Base-by-base conservation (phyloP, 2,888 invertebrate genomes). In the Lumbricus terrestris region DNA sequence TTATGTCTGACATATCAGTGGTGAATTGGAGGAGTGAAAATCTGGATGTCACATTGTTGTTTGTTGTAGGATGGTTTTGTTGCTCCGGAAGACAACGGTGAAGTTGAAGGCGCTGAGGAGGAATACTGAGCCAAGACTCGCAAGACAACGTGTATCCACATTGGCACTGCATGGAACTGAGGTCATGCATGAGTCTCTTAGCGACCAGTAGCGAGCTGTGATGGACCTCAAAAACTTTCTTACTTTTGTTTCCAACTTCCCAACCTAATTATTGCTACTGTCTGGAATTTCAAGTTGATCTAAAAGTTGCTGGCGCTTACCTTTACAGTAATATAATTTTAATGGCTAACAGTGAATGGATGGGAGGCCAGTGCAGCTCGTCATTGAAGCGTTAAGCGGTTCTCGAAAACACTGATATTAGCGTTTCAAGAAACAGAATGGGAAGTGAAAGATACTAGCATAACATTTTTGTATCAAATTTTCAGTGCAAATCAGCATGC, bases 31-130 rank as follows among this genome's bases (percentile, higher is more conserved):
- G n/a, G 69, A 69, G 69, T 69, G 69, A 69, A 69, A 29, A 69
- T n/a, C 29, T n/a, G n/a, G 69, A 69, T 69, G 69, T 69, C 29
- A 69, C n/a, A 11, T n/a, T 69, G 29, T 69, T 69, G 13, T 8
- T 29, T 69, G 69, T 69, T 69, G 69, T 92, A 92, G 90, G 92
- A 92, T 37, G 92, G 92, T 23, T 92, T 92, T 90, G 92, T 91
- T 5, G 82, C 92, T 13, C 92, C 92, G 15, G 91, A 91, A 42
- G 91, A 91, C 33, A 90, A 91, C 15, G 89, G 82, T 18, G 90
- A 40, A 82, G 89, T 85, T 54, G 91, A 47, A 23, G 85, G 89
- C 35, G 91, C 89, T 20, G 91, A 90, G 37, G 91, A 91, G 85
- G 90, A 91, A 42, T 91, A 91, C 89, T 90, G 83, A 89, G 37